phyloP scores from a whole-genome alignment of 2,888 invertebrate genomes.

The Melinaea menophilus region DNA sequence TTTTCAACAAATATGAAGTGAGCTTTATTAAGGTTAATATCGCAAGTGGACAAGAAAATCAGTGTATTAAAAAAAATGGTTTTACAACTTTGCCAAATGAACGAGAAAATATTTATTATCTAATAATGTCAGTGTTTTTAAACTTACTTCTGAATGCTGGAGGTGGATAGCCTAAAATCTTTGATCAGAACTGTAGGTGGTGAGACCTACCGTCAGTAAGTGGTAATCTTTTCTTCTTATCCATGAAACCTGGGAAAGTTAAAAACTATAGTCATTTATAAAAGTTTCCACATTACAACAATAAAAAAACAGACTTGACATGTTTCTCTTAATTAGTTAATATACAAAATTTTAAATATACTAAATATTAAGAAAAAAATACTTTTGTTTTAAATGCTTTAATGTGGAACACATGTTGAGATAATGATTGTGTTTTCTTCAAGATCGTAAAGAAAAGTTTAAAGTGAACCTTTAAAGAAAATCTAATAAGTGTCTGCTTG shows the following conservation, averaged over 20 bases:
- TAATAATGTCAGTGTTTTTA: not conserved
- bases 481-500: not conserved
- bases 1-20: slow-evolving; percentile 11
- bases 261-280: too few relatives aligned
- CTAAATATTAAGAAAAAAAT: too few relatives aligned
- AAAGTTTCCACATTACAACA: too few relatives aligned
- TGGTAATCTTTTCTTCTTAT: slow-evolving; percentile 91
- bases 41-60: not conserved
- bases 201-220: slow-evolving; percentile 89
- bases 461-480: slow-evolving; percentile 5
- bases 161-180: slow-evolving; percentile 91
- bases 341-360: too few relatives aligned
- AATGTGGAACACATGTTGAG: too few relatives aligned
- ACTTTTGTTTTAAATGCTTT: too few relatives aligned
- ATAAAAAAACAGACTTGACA: too few relatives aligned
- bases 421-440: too few relatives aligned
- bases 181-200: slow-evolving; percentile 93
- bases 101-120: too few relatives aligned
- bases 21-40: not conserved
- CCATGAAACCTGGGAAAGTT: slow-evolving; percentile 85
- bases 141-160: slow-evolving; percentile 88
- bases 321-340: too few relatives aligned
- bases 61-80: too few relatives aligned
- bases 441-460: not conserved
- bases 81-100: too few relatives aligned